Conservation (phyloP, 1,140 invertebrate genomes). For the Agrilus planipennis region DNA sequence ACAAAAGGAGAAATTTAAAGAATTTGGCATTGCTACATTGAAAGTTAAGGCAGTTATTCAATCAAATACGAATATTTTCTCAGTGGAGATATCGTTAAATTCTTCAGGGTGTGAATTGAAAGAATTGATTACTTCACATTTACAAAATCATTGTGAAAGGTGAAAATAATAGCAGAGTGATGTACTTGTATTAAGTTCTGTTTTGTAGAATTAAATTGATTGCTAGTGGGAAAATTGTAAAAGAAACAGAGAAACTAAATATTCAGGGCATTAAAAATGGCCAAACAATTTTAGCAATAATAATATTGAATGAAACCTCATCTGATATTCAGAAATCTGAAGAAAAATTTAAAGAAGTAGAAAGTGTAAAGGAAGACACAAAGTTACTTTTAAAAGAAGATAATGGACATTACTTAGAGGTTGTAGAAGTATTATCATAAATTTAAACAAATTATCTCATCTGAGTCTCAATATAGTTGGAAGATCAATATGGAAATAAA, state of each 20-base stretch:
- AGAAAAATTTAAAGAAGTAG: slow-evolving; percentile 34
- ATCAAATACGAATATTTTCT: slow-evolving; percentile 31
- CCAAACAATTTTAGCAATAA: slow-evolving; percentile 51
- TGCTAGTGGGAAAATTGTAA: slow-evolving; percentile 49
- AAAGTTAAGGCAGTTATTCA: slow-evolving; percentile 42
- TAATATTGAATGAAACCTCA: slow-evolving; percentile 38
- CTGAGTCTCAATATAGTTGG: slow-evolving; percentile 40
- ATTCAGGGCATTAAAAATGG: slow-evolving; percentile 54
- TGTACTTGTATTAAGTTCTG: too few species aligned
- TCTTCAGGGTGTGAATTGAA: slow-evolving; percentile 43
- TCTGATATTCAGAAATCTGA: slow-evolving; percentile 26
- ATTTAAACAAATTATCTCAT: not conserved
- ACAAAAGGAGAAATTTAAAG: slow-evolving; percentile 45
- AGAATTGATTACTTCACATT: slow-evolving; percentile 37
- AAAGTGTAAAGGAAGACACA: slow-evolving; percentile 42
- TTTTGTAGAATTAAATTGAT: slow-evolving; percentile 53
- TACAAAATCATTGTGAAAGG: slow-evolving; percentile 36
- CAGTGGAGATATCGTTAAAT: slow-evolving; percentile 38
- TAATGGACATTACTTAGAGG: slow-evolving; percentile 36
- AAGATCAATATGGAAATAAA: slow-evolving; percentile 63
- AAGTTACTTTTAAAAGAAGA: slow-evolving; percentile 35
- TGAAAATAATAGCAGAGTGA: slow-evolving; percentile 12
- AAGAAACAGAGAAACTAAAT: slow-evolving; percentile 36
- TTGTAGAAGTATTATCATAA: slow-evolving; percentile 14
- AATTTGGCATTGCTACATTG: slow-evolving; percentile 51